A percentile compares a stretch with the other conserved stretches of the same genome.
Conservation (phyloP, 2,113 vertebrate genomes). For the Salminus brasiliensis region DNA sequence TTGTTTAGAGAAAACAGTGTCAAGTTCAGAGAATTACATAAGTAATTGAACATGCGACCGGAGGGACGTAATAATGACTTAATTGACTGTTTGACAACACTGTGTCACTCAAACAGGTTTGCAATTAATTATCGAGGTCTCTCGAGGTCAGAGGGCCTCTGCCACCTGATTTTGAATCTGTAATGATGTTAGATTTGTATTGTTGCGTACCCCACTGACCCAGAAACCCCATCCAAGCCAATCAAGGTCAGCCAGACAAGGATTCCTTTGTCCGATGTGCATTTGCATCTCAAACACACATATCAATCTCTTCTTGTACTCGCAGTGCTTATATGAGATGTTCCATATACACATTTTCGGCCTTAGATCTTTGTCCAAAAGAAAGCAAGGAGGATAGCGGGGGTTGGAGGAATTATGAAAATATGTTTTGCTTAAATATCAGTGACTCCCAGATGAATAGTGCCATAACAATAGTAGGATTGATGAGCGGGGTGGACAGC, state of each 20-base stretch:
- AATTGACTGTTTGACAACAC: background rate
- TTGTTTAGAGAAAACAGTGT: too few species aligned
- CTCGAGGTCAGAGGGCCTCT: slow-evolving; percentile 3
- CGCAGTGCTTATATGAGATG: slow-evolving; percentile 45
- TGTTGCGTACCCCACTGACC: slow-evolving; percentile 35
- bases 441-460: slow-evolving; percentile 50
- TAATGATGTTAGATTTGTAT: background rate
- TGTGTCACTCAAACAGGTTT: background rate
- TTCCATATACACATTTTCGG: slow-evolving; percentile 41
- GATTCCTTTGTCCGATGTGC: slow-evolving; percentile 45
- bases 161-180: background rate
- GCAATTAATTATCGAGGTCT: background rate
- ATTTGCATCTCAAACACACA: slow-evolving; percentile 53
- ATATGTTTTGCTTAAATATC: slow-evolving; percentile 54
- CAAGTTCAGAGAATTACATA: too few species aligned
- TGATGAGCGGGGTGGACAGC: slow-evolving; percentile 50
- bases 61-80: background rate
- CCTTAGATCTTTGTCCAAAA: slow-evolving; percentile 53
- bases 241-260: slow-evolving; percentile 47
- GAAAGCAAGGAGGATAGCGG: slow-evolving; percentile 47
- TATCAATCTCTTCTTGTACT: slow-evolving; percentile 41
- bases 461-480: slow-evolving; percentile 54
- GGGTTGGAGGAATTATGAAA: slow-evolving; percentile 46
- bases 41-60: too few species aligned
- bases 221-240: slow-evolving; percentile 44